Percentiles rank a stretch among this genome's conserved stretches.
Evolutionary conservation across 2,797 vertebrate species (phyloP).

Genomic region (Psittacula derbiana): DNA sequence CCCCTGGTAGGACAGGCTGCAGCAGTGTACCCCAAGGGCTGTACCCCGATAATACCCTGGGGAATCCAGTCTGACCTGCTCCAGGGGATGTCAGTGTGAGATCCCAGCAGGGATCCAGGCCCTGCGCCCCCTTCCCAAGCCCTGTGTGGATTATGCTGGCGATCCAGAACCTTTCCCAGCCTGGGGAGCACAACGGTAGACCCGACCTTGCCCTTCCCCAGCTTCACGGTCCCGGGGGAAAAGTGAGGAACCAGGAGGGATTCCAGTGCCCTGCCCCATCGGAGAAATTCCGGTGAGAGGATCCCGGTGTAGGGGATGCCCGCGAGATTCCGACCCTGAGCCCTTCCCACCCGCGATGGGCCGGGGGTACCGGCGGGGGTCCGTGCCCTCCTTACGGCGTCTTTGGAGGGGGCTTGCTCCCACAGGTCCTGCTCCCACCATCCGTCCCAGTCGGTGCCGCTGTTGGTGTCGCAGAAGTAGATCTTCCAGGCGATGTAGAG

Average conservation of each 20-base stretch:
- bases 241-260: neutral
- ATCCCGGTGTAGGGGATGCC: neutral
- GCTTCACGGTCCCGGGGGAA: rapidly evolving
- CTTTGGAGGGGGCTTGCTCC: slow-evolving; percentile 44
- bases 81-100: rapidly evolving
- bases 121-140: neutral
- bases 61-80: neutral
- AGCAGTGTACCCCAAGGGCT: neutral
- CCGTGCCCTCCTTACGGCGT: slow-evolving; percentile 69
- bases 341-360: neutral
- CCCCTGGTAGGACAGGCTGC: neutral
- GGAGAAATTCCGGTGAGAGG: neutral
- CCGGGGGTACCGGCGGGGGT: neutral
- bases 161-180: neutral
- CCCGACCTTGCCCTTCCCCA: too few relatives aligned
- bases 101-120: neutral
- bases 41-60: neutral
- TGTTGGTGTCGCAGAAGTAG: slow-evolving; percentile 74
- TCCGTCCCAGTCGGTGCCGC: slow-evolving; percentile 56
- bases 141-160: neutral
- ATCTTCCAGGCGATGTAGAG: slow-evolving; percentile 83
- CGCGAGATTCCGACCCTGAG: neutral
- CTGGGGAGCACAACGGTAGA: neutral
- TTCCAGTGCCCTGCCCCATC: neutral
- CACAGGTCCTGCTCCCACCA: slow-evolving; percentile 68